Base-by-base conservation (phyloP, 2,797 vertebrate genomes). In the Anniella stebbinsi region DNA sequence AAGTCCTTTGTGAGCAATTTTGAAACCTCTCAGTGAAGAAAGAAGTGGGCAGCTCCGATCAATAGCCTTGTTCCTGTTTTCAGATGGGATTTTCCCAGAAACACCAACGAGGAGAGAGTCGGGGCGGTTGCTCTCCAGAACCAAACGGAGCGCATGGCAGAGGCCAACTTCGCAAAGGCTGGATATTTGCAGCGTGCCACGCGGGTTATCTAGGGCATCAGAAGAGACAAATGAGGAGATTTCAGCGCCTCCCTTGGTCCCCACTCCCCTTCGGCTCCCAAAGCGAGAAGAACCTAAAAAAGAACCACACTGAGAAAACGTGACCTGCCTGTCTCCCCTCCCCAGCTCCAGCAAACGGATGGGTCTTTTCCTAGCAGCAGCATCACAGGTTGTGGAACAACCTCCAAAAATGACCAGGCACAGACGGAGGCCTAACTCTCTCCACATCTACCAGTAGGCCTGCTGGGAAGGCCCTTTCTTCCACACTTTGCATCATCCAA, bases 331-430 rank as follows among this genome's bases (percentile, higher is more conserved):
- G 30, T 23, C 76, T 36, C 87, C 48, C 36, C 0, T 36, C 67
- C 5, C 63, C 15, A 77, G 67, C 45, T 9, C 60, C 63, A 0
- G 13, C 23, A 30, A 38, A 72, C 11, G 17, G 5, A 0, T 1
- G 45, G 10, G 66, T 18, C 4, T n/a, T 48, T 77, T 87, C 10
- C 0, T 21, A 0, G 4, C 0, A 0, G 8, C 7, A 38, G 8
- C 9, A 41, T 75, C 72, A 21, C 36, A 21, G 23, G 36, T 33
- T 36, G 72, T 21, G 17, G 72, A 23, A 18, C 18, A 41, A 9
- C 45, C 45, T 3, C 45, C 45, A 36, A 7, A 41, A 41, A 23
- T 23, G 60, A 23, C 18, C 18, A 63, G 60, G 72, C 17, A 21
- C 17, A 25, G 60, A 63, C 60, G 23, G 54, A 57, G 21, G 17